Conservation (phyloP, 1,140 invertebrate species). For the Pomacea maculata region DNA sequence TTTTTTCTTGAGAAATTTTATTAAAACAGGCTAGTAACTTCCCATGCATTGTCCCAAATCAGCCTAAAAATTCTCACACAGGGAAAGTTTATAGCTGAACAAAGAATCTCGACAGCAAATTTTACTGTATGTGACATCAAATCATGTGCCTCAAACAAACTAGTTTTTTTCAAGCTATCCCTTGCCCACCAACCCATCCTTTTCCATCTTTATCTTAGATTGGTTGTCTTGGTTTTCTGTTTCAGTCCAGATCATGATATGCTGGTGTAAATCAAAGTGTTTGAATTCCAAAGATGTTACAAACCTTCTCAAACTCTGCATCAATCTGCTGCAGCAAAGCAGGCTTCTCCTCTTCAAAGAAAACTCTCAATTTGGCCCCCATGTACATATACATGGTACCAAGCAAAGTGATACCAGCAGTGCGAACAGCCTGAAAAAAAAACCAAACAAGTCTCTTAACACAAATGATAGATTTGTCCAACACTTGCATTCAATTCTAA, state of each 20-base stretch:
- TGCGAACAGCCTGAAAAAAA: conserved; percentile 72
- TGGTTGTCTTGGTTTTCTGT: too few species aligned
- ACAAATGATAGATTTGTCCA: neutral
- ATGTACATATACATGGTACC: conserved; percentile 84
- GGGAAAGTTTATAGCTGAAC: too few species aligned
- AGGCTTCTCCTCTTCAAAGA: conserved; percentile 89
- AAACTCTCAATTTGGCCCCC: conserved; percentile 76
- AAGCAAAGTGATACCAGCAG: conserved; percentile 75
- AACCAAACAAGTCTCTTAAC: neutral
- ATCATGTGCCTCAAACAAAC: neutral
- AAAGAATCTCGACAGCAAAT: too few species aligned
- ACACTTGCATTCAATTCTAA: too few species aligned
- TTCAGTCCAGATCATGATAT: too few species aligned
- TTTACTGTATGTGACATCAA: too few species aligned
- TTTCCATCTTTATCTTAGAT: neutral
- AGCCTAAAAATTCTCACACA: too few species aligned
- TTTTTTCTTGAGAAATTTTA: too few species aligned
- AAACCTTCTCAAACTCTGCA: conserved; percentile 84
- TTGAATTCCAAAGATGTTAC: neutral
- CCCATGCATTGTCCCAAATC: too few species aligned
- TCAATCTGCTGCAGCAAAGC: conserved; percentile 86
- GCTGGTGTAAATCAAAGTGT: too few species aligned
- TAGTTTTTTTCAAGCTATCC: neutral
- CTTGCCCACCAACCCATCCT: neutral
- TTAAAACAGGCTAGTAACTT: too few species aligned